Evolutionary conservation across 1,140 invertebrate species (phyloP).

Genomic region (Cherax quadricarinatus): DNA sequence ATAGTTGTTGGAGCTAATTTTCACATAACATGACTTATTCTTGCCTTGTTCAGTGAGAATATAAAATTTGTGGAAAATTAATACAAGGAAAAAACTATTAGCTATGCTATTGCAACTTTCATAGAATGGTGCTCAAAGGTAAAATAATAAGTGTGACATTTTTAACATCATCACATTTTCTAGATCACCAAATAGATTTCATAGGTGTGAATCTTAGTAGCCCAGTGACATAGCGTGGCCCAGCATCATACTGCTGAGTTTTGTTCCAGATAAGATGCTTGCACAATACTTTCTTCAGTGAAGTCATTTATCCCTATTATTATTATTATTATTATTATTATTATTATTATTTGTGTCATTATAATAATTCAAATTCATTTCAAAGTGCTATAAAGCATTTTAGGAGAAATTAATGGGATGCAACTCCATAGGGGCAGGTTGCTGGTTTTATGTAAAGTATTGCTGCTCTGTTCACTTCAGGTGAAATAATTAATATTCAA

Average conservation of each 20-base stretch:
- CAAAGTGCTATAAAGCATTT: conserved; percentile 42
- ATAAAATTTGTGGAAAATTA: conserved; percentile 22
- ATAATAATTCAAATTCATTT: conserved; percentile 64
- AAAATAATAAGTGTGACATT: conserved; percentile 70
- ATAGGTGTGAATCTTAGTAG: conserved; percentile 55
- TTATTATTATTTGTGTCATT: conserved; percentile 62
- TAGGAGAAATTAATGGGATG: conserved; percentile 58
- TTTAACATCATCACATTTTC: conserved; percentile 66
- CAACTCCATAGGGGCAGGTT: conserved; percentile 69
- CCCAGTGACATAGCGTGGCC: conserved; percentile 49
- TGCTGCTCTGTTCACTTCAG: conserved; percentile 67
- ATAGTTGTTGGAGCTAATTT: not conserved
- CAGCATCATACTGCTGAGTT: conserved; percentile 56
- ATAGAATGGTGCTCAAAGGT: conserved; percentile 71
- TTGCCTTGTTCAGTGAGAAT: conserved; percentile 18
- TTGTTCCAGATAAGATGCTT: conserved; percentile 60
- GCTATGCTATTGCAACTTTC: conserved; percentile 68
- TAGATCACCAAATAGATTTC: conserved; percentile 67
- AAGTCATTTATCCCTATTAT: conserved; percentile 48
- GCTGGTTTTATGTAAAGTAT: conserved; percentile 66
- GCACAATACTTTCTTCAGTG: conserved; percentile 64
- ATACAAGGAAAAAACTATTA: conserved; percentile 49
- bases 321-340: conserved; percentile 14
- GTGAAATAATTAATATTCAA: conserved; percentile 7
- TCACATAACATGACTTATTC: conserved; percentile 16